Conservation (phyloP, 2,797 vertebrate genomes). For the Scarus forsteni region DNA sequence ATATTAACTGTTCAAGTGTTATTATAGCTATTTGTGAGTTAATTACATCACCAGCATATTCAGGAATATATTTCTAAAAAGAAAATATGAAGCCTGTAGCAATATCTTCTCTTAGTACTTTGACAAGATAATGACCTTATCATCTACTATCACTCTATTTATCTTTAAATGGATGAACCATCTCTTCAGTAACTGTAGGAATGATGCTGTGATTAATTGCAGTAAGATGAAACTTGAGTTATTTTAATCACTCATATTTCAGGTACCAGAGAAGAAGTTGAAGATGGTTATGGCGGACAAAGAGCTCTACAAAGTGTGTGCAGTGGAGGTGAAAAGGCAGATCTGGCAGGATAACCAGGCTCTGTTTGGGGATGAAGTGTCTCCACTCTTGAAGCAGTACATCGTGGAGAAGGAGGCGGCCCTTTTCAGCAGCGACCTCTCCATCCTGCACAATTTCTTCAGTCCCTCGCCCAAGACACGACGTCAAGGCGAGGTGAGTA, state of each 20-base stretch:
- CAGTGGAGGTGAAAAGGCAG: conserved; percentile 97
- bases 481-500: conserved; percentile 93
- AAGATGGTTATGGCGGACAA: conserved; percentile 98
- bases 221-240: too few relatives aligned
- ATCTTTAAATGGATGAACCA: too few relatives aligned
- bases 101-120: too few relatives aligned
- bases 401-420: conserved; percentile 95
- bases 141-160: too few relatives aligned
- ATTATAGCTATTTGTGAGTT: too few relatives aligned
- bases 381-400: conserved; percentile 95
- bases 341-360: conserved; percentile 99
- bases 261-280: conserved; percentile 98
- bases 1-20: too few relatives aligned
- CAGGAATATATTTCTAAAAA: too few relatives aligned
- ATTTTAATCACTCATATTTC: not conserved
- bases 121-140: too few relatives aligned
- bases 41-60: too few relatives aligned
- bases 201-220: too few relatives aligned
- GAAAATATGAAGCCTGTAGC: too few relatives aligned
- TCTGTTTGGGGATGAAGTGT: conserved; percentile 96
- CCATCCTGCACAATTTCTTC: conserved; percentile 97
- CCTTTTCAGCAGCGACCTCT: conserved; percentile 94
- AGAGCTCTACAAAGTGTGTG: conserved; percentile 96
- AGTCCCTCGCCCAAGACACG: conserved; percentile 93
- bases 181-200: too few relatives aligned